A percentile compares a stretch with the other conserved stretches of the same genome.
These are phyloP conservation scores for Picus viridis DNA, from an alignment of 2,797 vertebrate species.

Conservation along the genomic window DNA sequence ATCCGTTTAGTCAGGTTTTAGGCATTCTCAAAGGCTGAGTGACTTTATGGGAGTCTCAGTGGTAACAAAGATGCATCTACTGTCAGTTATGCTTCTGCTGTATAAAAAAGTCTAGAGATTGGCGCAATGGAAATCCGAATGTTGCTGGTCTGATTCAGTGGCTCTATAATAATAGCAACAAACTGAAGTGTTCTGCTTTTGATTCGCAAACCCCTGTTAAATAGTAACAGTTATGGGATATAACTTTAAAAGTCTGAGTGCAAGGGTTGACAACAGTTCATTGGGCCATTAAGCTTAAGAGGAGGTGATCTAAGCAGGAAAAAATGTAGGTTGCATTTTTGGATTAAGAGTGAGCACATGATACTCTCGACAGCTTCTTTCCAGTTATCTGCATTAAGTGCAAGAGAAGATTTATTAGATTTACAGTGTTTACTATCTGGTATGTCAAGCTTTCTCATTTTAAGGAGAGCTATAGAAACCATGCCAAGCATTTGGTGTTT, in stretches of 20 bases:
- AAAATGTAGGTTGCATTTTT: constrained; percentile 29
- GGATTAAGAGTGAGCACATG: not conserved
- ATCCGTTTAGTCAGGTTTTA: not conserved
- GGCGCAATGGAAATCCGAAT: not conserved
- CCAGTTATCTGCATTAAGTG: not conserved
- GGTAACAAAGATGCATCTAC: not conserved
- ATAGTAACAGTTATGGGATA: not conserved
- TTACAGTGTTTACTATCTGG: not conserved
- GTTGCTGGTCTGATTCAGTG: not conserved
- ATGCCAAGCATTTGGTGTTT: not conserved
- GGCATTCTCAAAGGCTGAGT: not conserved
- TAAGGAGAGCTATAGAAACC: not conserved
- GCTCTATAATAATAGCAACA: not conserved
- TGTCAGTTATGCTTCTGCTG: accelerated
- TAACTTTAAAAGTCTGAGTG: not conserved
- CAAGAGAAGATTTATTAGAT: not conserved
- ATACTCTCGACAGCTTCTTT: not conserved
- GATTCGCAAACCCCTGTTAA: not conserved
- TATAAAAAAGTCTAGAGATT: not conserved
- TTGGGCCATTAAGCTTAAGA: not conserved
- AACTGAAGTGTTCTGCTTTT: not conserved
- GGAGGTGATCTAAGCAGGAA: constrained; percentile 38
- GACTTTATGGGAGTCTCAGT: not conserved
- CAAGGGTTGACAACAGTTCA: not conserved
- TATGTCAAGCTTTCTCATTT: not conserved